Percentiles rank a stretch among this genome's conserved stretches.
Conservation (phyloP, 1,140 invertebrate species). For the Dendrolimus punctatus region DNA sequence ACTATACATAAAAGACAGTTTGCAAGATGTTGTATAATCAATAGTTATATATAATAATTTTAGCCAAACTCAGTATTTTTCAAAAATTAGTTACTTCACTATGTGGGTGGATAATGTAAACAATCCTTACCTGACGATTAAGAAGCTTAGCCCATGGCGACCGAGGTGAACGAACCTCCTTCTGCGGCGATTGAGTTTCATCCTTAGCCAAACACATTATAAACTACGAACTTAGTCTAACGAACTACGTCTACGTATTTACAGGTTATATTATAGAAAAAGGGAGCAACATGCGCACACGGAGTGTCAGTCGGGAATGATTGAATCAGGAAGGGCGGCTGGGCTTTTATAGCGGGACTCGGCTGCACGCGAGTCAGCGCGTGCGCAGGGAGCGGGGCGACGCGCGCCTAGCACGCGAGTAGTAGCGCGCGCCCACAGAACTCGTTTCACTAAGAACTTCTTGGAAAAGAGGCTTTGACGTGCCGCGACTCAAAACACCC, state of each 20-base stretch:
- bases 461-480: conserved; percentile 63
- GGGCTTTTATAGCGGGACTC: conserved; percentile 48
- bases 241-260: conserved; percentile 42
- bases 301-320: conserved; percentile 56
- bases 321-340: conserved; percentile 54
- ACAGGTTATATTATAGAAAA: conserved; percentile 28
- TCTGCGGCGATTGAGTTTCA: conserved; percentile 46
- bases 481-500: conserved; percentile 53
- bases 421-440: conserved; percentile 56
- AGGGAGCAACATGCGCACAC: conserved; percentile 51
- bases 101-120: not conserved
- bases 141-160: conserved; percentile 67
- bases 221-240: conserved; percentile 40
- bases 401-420: conserved; percentile 63
- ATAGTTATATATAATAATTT: not conserved
- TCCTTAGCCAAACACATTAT: conserved; percentile 65
- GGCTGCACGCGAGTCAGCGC: conserved; percentile 33
- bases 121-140: conserved; percentile 50
- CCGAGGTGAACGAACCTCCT: conserved; percentile 51
- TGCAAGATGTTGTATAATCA: no score
- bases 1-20: not conserved
- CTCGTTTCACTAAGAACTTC: conserved; percentile 55
- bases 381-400: conserved; percentile 42
- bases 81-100: not conserved
- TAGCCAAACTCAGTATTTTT: not conserved